Base-by-base conservation (phyloP, 2,113 vertebrate genomes). In the Tautogolabrus adspersus region DNA sequence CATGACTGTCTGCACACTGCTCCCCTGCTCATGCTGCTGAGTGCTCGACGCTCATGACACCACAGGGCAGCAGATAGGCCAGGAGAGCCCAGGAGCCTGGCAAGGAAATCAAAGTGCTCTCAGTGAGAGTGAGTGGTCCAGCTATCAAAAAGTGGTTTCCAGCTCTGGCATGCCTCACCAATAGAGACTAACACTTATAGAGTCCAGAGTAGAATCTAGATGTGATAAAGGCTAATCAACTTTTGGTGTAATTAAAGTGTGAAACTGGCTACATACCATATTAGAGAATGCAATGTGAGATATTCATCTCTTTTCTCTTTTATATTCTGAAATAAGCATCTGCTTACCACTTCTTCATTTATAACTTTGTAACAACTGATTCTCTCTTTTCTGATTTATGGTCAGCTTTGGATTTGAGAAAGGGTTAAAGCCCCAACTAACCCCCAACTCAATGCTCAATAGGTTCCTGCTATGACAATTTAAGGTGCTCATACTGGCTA, bases 81-180 rank as follows among this genome's bases (percentile, higher is more conserved):
- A 47, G 63, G 83, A 38, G 67, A 78, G 26, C 75, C 81, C 56
- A 13, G 75, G 84, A 79, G 59, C 82, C 83, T 87, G 86, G 87
- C 85, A 75, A 12, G 47, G 34, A 69, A 84, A 83, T 88, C 88
- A 90, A 89, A 91, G 89, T 55, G 52, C 72, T 68, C 70, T 69
- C 70, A 46, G 46, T 70, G 78, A 61, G 66, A 38, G 67, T 66
- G 83, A 90, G 89, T 82, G 85, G 65, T 70, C 38, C 44, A 19
- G 66, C 26, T 88, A 91, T 91, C 86, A 8, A 8, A 58, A 66
- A 83, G 83, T 38, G 68, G 57, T 61, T 71, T 79, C 78, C 74
- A 83, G 79, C 80, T 89, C 74, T 54, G 85, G 77, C 75, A 75
- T 72, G 83, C 59, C 74, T 77, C 65, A 8, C 52, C 71, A 85